phyloP scores from a whole-genome alignment of 2,113 vertebrate genomes.

The Podarcis cretensis region DNA sequence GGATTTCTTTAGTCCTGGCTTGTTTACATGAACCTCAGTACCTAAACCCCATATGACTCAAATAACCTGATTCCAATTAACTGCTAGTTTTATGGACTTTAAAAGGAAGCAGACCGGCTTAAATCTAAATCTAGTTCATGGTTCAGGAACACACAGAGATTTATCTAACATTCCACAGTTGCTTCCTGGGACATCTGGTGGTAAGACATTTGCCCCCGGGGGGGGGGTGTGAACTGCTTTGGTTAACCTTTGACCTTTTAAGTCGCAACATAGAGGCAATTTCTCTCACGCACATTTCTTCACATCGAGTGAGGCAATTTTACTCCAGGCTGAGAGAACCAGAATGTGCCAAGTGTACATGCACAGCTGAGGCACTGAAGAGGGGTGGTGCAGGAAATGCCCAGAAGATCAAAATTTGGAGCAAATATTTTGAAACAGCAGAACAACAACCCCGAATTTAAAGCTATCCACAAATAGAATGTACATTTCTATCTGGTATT shows the following conservation, averaged over 20 bases:
- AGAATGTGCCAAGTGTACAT: background rate
- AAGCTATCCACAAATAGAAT: background rate
- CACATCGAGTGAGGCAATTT: constrained; percentile 10
- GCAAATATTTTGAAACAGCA: background rate
- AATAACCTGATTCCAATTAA: background rate
- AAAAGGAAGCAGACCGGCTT: background rate
- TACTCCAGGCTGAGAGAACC: background rate
- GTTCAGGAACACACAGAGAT: background rate
- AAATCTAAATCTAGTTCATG: background rate
- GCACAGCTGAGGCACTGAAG: background rate
- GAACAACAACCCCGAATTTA: background rate
- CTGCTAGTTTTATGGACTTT: background rate
- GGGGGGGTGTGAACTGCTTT: background rate
- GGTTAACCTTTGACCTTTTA: constrained; percentile 20
- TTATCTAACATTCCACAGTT: background rate
- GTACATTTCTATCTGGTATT: background rate
- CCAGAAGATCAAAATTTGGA: background rate
- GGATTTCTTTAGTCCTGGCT: background rate
- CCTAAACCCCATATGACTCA: background rate
- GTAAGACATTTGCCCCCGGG: background rate
- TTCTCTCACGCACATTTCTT: background rate
- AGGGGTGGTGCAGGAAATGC: background rate
- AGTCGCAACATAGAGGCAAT: constrained; percentile 15
- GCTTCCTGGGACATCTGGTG: background rate
- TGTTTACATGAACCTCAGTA: background rate